A percentile compares a stretch with the other conserved stretches of the same genome.
These are phyloP conservation scores for Grapholita molesta DNA, from an alignment of 1,140 invertebrate species.

Conservation along the genomic window DNA sequence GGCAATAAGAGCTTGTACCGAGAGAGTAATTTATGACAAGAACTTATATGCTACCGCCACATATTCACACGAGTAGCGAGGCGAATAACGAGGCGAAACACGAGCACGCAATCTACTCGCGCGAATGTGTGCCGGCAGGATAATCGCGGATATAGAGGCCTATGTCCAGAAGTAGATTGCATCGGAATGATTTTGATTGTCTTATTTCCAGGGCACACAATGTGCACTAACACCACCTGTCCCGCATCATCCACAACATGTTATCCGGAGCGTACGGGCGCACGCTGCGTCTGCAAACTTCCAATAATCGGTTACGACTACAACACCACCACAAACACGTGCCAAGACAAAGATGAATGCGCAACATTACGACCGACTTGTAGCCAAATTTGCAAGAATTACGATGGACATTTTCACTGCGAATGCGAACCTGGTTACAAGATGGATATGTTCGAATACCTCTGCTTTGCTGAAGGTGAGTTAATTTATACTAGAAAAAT, in stretches of 20 bases:
- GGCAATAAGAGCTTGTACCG: too few species aligned
- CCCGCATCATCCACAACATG: constrained; percentile 57
- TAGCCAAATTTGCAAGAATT: constrained; percentile 91
- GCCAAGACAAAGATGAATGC: constrained; percentile 68
- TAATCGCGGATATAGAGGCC: too few species aligned
- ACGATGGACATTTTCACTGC: constrained; percentile 87
- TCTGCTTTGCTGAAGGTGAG: constrained; percentile 81
- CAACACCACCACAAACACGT: constrained; percentile 50
- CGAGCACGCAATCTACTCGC: too few species aligned
- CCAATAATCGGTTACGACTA: constrained; percentile 80
- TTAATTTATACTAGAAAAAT: neutral
- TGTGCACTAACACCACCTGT: constrained; percentile 66
- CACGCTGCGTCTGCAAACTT: constrained; percentile 80
- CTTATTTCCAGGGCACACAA: constrained; percentile 44
- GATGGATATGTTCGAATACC: constrained; percentile 81
- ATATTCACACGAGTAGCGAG: too few species aligned
- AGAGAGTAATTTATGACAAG: too few species aligned
- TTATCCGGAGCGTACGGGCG: constrained; percentile 61
- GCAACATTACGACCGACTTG: constrained; percentile 76
- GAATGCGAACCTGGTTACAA: constrained; percentile 88
- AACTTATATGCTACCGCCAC: too few species aligned
- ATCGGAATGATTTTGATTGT: too few species aligned
- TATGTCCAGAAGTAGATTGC: too few species aligned
- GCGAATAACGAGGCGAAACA: too few species aligned
- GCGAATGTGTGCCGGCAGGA: too few species aligned